A percentile compares a stretch with the other conserved stretches of the same genome.
These are phyloP conservation scores for Mesoligia furuncula DNA, from an alignment of 2,888 invertebrate species.

Conservation along the genomic window DNA sequence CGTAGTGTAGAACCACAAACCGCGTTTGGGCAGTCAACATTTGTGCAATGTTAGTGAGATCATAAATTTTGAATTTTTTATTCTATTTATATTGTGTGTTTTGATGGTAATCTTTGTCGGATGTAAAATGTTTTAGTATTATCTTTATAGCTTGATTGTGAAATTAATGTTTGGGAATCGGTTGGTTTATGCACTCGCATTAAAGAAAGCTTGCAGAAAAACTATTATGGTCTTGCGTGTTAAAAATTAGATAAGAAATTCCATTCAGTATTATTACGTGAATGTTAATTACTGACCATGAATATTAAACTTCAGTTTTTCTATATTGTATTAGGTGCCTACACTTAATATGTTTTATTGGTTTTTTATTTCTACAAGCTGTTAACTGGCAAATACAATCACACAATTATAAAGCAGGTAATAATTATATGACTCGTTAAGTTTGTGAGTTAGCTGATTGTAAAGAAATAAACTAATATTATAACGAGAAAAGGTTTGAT, in stretches of 20 bases:
- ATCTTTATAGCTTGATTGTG: constrained; percentile 25
- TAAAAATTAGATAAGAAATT: background rate
- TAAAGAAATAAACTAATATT: background rate
- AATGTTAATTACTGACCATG: background rate
- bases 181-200: constrained; percentile 2
- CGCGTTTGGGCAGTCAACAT: constrained; percentile 74
- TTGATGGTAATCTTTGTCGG: constrained; percentile 62
- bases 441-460: background rate
- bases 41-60: constrained; percentile 69
- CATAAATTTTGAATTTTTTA: constrained; percentile 68
- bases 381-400: background rate
- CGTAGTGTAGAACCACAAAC: constrained; percentile 71
- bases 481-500: background rate
- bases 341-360: background rate
- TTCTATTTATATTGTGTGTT: constrained; percentile 62
- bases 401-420: background rate
- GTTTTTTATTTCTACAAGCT: background rate
- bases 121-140: constrained; percentile 42
- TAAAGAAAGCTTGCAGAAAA: background rate
- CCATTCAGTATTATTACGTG: background rate
- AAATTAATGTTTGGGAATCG: constrained; percentile 10
- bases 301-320: background rate
- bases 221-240: background rate
- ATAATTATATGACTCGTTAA: background rate
- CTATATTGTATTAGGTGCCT: background rate